Evolutionary conservation across 2,888 invertebrate genomes (phyloP).

Genomic region (Drosophila leonis): DNA sequence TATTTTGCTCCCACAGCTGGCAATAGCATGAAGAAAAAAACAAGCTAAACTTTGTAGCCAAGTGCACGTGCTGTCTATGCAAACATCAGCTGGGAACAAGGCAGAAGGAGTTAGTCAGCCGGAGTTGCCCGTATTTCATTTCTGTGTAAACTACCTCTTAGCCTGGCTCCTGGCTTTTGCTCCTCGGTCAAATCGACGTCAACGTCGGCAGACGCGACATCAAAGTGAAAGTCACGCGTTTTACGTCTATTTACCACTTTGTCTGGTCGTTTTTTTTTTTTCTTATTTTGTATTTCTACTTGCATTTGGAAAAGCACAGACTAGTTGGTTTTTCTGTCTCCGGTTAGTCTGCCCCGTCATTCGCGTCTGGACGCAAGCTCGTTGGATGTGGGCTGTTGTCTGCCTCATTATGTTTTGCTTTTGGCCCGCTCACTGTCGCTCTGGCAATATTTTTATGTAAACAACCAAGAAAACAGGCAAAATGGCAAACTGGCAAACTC

Average conservation of each 20-base stretch:
- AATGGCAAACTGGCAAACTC: conserved; percentile 37
- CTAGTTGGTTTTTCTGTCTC: conserved; percentile 33
- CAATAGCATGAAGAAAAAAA: neutral
- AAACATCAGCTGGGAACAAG: conserved; percentile 46
- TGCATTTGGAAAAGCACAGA: conserved; percentile 30
- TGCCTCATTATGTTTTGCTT: conserved; percentile 71
- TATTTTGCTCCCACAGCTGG: conserved; percentile 24
- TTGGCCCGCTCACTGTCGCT: conserved; percentile 29
- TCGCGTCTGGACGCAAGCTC: conserved; percentile 29
- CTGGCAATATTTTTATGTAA: conserved; percentile 76
- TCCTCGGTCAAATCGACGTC: conserved; percentile 55
- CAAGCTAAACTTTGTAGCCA: conserved; percentile 13
- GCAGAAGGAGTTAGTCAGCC: conserved; percentile 6
- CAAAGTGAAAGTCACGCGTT: conserved; percentile 82
- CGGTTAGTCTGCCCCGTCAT: conserved; percentile 45
- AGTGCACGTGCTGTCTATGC: conserved; percentile 68
- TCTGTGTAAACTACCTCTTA: conserved; percentile 29
- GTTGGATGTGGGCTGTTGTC: conserved; percentile 53
- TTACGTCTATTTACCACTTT: conserved; percentile 77
- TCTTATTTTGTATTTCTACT: conserved; percentile 17
- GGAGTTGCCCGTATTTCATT: conserved; percentile 35
- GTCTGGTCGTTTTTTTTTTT: conserved; percentile 59
- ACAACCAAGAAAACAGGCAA: conserved; percentile 55
- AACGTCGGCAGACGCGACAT: conserved; percentile 46
- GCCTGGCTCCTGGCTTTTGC: conserved; percentile 47